phyloP scores from a whole-genome alignment of 1,140 invertebrate species.

The Aphidius ervi region DNA sequence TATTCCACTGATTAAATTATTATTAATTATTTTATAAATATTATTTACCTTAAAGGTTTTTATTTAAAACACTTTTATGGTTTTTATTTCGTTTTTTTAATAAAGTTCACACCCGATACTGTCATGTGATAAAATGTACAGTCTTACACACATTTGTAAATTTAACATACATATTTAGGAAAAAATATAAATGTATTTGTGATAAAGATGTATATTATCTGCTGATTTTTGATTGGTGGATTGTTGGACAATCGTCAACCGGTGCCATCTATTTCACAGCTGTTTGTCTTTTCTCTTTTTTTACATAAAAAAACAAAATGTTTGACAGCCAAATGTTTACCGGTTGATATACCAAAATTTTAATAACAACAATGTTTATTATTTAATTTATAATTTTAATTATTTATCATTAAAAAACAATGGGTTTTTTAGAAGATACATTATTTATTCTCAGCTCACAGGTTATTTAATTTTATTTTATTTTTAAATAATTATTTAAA shows the following conservation, averaged over 20 bases:
- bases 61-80: background rate
- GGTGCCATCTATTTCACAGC: too few relatives aligned
- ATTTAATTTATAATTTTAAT: background rate
- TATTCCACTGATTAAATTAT: background rate
- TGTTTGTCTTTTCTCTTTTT: too few relatives aligned
- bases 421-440: constrained; percentile 67
- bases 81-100: background rate
- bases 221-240: too few relatives aligned
- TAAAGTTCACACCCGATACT: constrained; percentile 14
- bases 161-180: too few relatives aligned
- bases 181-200: too few relatives aligned
- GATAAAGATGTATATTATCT: too few relatives aligned
- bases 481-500: background rate
- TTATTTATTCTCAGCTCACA: constrained; percentile 66
- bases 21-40: background rate
- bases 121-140: constrained; percentile 12
- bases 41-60: background rate
- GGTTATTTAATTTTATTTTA: constrained; percentile 45
- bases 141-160: too few relatives aligned
- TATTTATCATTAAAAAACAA: constrained; percentile 37
- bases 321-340: too few relatives aligned
- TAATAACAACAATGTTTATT: too few relatives aligned
- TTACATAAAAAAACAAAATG: too few relatives aligned
- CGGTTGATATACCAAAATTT: too few relatives aligned
- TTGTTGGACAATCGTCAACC: too few relatives aligned